Evolutionary conservation across 92 coral and sea anemone species (phyloP), one percentile per base, ranked within the genome.

Genomic region (Isaurus tuberculatus): DNA sequence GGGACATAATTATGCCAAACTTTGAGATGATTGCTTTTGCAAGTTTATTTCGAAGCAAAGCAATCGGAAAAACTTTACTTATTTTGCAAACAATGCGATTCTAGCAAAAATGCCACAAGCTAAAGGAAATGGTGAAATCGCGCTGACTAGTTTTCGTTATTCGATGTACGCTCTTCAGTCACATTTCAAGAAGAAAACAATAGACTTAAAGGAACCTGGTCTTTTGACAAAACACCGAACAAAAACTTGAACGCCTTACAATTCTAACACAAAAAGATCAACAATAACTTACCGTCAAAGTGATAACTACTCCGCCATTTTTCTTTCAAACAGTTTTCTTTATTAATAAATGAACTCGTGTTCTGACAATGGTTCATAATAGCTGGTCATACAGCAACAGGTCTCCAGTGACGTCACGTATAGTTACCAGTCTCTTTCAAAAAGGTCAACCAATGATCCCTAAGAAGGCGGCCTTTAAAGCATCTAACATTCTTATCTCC

Each of bases 331-430:
- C 79, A 75, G 46, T 80, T 81, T 86, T 75, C 80, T 65, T 37
- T 87, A 89, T 89, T 77, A 93, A 93, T 89, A 89, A 87, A 92
- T 93, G 79, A 93, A 86, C 89, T 80, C 73, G 70, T 40, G 60
- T 15, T 30, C 75, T 73, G 72, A 30, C 79, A 36, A 77, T 30
- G 82, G 53, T 31, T 57, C 70, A 13, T 25, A 34, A 22, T 36
- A 30, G 69, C 82, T 77, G 82, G 82, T 77, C 82, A 46, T 34
- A 77, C 82, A 57, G 10, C 8, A 58, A 9, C 82, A 77, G 82
- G 82, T 77, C 36, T 22, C 53, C 68, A 11, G 17, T 77, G 48
- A 77, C 81, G 81, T 75, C 81, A 75, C 53, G 22, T 20, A 32
- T 15, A 57, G 81, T 33, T 75, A 65, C 66, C 67, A 55, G 81